A percentile compares a stretch with the other conserved stretches of the same genome.
phyloP scores from a whole-genome alignment of 2,113 vertebrate genomes.

The Muntiacus reevesi region DNA sequence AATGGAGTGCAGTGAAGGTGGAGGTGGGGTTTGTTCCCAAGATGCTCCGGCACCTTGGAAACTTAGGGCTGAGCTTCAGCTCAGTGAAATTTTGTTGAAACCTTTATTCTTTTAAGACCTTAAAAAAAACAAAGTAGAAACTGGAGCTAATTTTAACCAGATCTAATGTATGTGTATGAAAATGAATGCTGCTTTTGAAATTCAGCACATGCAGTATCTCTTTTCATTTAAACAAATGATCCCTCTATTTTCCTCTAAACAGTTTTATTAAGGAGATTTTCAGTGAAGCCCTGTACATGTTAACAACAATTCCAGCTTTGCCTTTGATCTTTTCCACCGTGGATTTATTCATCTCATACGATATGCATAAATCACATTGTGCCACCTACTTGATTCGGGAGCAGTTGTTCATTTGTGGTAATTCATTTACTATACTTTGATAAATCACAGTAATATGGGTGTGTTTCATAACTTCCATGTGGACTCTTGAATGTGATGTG shows the following conservation, averaged over 20 bases:
- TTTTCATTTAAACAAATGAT: conserved; percentile 69
- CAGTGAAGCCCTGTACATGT: conserved; percentile 28
- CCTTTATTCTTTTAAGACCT: conserved; percentile 53
- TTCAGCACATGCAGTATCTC: conserved; percentile 29
- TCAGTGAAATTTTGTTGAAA: conserved; percentile 37
- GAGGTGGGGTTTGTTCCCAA: not conserved
- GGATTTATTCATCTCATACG: conserved; percentile 38
- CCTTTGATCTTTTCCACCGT: conserved; percentile 57
- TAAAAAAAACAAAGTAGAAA: not conserved
- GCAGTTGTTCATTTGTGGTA: conserved; percentile 52
- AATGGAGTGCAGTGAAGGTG: fast-evolving
- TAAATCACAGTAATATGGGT: conserved; percentile 42
- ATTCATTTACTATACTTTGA: conserved; percentile 1
- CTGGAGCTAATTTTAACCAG: conserved; percentile 66
- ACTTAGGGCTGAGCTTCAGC: not conserved
- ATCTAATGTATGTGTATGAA: conserved; percentile 48
- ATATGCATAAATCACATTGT: conserved; percentile 51
- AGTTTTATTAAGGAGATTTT: conserved; percentile 65
- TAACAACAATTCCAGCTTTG: conserved; percentile 49
- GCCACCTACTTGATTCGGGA: conserved; percentile 41
- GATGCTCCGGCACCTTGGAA: not conserved
- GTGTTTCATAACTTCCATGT: not conserved
- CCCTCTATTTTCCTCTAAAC: conserved; percentile 69
- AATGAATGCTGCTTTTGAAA: conserved; percentile 69
- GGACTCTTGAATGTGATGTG: not conserved